Percentiles rank a stretch among this genome's conserved stretches.
Conservation (phyloP, 2,888 invertebrate species). For the Fabriciana adippe region DNA sequence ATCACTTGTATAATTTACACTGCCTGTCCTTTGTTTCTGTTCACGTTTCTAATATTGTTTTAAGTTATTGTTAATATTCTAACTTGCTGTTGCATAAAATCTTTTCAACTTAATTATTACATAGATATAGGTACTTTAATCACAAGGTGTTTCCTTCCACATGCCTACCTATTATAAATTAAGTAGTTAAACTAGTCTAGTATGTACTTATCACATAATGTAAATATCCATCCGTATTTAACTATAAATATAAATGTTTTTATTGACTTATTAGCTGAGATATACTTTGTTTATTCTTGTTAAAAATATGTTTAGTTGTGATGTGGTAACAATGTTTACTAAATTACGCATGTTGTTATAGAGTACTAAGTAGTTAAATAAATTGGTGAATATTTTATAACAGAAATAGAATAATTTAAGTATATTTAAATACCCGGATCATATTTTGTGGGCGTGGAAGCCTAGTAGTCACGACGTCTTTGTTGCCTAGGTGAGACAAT, state of each 20-base stretch:
- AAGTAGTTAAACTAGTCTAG: no score
- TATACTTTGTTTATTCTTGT: no score
- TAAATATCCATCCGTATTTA: no score
- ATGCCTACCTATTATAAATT: no score
- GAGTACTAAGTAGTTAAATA: neutral
- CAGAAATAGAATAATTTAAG: neutral
- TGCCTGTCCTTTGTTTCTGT: conserved; percentile 44
- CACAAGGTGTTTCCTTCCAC: neutral
- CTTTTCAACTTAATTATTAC: neutral
- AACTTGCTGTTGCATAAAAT: no score
- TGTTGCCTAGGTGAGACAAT: conserved; percentile 30
- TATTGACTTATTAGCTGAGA: no score
- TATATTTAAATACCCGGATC: conserved; percentile 19
- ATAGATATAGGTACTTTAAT: neutral
- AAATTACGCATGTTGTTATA: no score
- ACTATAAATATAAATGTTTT: no score
- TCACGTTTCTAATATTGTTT: conserved; percentile 17
- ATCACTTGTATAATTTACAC: conserved; percentile 71
- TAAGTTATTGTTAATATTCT: neutral
- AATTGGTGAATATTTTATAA: neutral
- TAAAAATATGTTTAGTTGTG: no score
- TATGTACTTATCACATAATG: no score
- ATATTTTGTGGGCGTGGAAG: conserved; percentile 25
- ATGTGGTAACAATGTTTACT: no score
- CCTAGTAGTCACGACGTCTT: conserved; percentile 34